Evolutionary conservation across 2,113 vertebrate species (phyloP).

Genomic region (Dromaius novaehollandiae): DNA sequence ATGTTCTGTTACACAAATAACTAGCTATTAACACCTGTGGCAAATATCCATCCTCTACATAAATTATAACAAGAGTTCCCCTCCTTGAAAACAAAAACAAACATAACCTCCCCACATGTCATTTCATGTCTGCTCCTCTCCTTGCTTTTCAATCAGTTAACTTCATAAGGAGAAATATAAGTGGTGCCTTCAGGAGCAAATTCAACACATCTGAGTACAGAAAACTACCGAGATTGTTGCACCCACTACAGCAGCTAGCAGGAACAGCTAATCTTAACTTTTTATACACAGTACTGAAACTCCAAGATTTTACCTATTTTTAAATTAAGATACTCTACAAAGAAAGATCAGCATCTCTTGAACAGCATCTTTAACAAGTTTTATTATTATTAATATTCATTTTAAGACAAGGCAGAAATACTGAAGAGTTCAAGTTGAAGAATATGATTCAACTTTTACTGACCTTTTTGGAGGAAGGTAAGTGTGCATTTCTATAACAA

Average conservation of each 20-base stretch:
- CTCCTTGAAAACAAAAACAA: too few species aligned
- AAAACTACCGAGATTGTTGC: not conserved
- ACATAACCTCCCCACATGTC: too few species aligned
- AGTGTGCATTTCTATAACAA: not conserved
- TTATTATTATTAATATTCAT: not conserved
- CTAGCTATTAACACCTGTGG: not conserved
- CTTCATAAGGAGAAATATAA: not conserved
- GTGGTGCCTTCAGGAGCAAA: not conserved
- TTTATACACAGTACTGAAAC: not conserved
- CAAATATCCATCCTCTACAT: not conserved
- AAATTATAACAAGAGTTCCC: not conserved
- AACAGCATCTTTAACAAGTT: conserved; percentile 6
- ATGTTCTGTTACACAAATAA: not conserved
- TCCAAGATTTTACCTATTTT: conserved; percentile 48
- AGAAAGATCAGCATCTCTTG: conserved; percentile 25
- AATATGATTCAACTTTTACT: not conserved
- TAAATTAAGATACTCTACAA: conserved; percentile 46
- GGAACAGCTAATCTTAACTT: not conserved
- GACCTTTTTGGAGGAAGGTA: not conserved
- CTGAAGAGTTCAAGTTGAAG: not conserved
- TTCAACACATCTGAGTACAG: not conserved
- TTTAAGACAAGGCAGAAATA: not conserved
- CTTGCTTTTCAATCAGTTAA: not conserved
- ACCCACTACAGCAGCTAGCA: not conserved
- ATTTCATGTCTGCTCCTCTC: not conserved